These are phyloP conservation scores for Etheostoma nigrum DNA, from an alignment of 2,797 vertebrate genomes.

Conservation along the genomic window DNA sequence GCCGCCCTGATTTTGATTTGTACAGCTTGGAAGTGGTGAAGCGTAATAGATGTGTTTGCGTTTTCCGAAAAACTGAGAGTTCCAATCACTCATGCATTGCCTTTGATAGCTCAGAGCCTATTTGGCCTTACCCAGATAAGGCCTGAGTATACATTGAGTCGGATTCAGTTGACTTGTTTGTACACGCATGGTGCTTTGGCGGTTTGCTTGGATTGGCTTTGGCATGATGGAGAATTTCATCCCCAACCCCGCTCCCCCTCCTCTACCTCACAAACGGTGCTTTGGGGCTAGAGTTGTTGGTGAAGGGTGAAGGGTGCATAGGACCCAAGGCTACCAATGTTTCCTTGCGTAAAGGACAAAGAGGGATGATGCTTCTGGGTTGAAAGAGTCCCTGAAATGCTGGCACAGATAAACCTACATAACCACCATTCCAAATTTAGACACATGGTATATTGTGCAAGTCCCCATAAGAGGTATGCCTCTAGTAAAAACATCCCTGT, in stretches of 20 bases:
- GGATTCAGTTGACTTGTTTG: slow-evolving; percentile 80
- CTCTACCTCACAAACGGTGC: slow-evolving; percentile 43
- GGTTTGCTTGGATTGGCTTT: slow-evolving; percentile 72
- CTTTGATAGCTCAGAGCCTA: slow-evolving; percentile 80
- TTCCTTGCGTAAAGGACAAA: slow-evolving; percentile 73
- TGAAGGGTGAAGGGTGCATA: slow-evolving; percentile 78
- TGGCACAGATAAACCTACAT: slow-evolving; percentile 57
- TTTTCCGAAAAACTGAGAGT: slow-evolving; percentile 73
- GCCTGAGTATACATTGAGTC: slow-evolving; percentile 76
- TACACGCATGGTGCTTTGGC: slow-evolving; percentile 74
- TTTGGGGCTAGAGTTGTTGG: slow-evolving; percentile 65
- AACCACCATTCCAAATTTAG: slow-evolving; percentile 58
- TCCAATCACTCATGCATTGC: slow-evolving; percentile 77
- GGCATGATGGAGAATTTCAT: slow-evolving; percentile 67
- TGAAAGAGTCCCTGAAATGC: slow-evolving; percentile 50
- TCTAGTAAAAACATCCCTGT: slow-evolving; percentile 14
- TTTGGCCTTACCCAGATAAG: slow-evolving; percentile 80
- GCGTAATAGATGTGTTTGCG: slow-evolving; percentile 81
- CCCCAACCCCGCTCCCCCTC: neutral
- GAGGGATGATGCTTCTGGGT: slow-evolving; percentile 47
- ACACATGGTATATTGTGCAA: slow-evolving; percentile 36
- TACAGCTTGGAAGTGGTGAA: slow-evolving; percentile 78
- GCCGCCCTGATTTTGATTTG: slow-evolving; percentile 74
- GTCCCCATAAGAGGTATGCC: neutral
- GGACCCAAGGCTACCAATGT: slow-evolving; percentile 67